phyloP scores from a whole-genome alignment of 2,888 invertebrate species.

The Drosophila tanythrix region DNA sequence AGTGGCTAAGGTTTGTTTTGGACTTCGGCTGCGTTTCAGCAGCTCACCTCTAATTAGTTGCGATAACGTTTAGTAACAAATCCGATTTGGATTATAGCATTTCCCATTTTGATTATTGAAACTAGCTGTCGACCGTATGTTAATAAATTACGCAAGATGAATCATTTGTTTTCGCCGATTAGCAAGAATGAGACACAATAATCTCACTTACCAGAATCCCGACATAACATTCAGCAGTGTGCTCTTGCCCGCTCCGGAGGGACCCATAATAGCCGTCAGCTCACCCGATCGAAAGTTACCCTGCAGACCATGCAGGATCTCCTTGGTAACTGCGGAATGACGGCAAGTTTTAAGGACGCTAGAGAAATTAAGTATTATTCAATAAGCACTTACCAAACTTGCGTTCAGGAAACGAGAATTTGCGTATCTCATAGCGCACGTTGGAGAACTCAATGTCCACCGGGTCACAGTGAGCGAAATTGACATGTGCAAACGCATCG shows the following conservation, averaged over 20 bases:
- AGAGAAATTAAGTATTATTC: not conserved
- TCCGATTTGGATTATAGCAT: conserved; percentile 37
- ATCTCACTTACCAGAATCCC: conserved; percentile 93
- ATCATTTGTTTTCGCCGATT: conserved; percentile 16
- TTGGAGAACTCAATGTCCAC: conserved; percentile 89
- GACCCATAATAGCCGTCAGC: conserved; percentile 98
- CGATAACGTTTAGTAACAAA: conserved; percentile 28
- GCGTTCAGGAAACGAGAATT: conserved; percentile 87
- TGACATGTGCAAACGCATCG: conserved; percentile 58
- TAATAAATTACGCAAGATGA: conserved; percentile 6
- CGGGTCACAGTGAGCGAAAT: conserved; percentile 86
- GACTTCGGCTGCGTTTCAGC: conserved; percentile 22
- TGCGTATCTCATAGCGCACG: conserved; percentile 88
- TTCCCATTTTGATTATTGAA: conserved; percentile 1
- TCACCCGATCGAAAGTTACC: conserved; percentile 92
- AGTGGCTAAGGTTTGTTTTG: conserved; percentile 7
- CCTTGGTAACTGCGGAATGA: conserved; percentile 85
- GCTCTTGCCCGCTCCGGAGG: conserved; percentile 97
- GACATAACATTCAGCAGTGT: conserved; percentile 97
- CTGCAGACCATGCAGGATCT: conserved; percentile 87
- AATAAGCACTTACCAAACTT: conserved; percentile 86
- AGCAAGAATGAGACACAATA: not conserved
- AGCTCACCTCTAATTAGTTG: conserved; percentile 15
- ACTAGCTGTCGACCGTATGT: conserved; percentile 9
- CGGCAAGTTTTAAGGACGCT: not conserved